These are phyloP conservation scores for Brevimyrus niger DNA, from an alignment of 2,113 vertebrate species.

Conservation along the genomic window DNA sequence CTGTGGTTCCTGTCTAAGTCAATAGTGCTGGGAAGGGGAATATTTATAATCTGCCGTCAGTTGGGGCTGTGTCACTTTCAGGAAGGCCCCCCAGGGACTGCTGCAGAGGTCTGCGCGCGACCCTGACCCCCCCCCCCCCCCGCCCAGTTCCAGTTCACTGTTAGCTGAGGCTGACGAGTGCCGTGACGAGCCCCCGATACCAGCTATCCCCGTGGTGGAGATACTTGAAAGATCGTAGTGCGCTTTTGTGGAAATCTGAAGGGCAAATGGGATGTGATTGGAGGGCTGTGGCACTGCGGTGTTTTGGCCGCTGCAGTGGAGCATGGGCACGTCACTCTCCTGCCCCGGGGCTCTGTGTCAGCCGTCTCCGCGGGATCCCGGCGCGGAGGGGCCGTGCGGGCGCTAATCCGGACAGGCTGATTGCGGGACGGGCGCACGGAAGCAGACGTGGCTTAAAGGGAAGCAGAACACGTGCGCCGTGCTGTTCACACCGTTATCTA, in stretches of 20 bases:
- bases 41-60: neutral
- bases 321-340: neutral
- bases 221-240: neutral
- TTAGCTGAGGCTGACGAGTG: neutral
- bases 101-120: neutral
- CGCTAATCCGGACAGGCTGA: neutral
- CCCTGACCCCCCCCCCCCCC: neutral
- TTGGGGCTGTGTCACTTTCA: neutral
- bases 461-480: neutral
- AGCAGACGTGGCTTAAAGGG: neutral
- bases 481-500: neutral
- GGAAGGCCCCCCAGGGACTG: neutral
- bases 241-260: neutral
- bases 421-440: neutral
- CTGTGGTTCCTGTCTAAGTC: neutral
- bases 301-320: slow-evolving; percentile 1
- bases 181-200: neutral
- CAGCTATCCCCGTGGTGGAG: neutral
- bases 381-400: neutral
- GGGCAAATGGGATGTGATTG: neutral
- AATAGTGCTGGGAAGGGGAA: neutral
- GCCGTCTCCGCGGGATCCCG: neutral
- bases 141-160: neutral
- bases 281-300: neutral
- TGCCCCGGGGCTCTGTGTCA: neutral